phyloP scores from a whole-genome alignment of 1,140 invertebrate genomes.

The Zophobas atratus region DNA sequence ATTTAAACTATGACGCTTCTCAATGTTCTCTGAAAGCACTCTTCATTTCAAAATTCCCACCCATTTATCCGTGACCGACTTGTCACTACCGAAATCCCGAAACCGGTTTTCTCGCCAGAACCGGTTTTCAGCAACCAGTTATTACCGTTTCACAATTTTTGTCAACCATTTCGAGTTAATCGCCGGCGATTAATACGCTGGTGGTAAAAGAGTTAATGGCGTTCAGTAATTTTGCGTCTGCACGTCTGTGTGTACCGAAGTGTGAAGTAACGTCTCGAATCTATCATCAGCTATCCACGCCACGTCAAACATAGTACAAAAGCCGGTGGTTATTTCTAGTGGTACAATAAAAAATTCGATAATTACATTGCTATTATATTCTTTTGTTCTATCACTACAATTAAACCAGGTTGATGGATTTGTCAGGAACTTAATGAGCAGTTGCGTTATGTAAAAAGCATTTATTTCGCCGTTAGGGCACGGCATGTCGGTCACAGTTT shows the following conservation, averaged over 20 bases:
- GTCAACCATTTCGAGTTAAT: background rate
- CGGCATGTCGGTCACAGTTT: slow-evolving; percentile 30
- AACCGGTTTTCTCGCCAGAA: too few relatives aligned
- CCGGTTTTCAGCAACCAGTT: too few relatives aligned
- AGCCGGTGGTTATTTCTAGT: slow-evolving; percentile 36
- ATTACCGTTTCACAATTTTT: too few relatives aligned
- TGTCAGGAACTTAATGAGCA: slow-evolving; percentile 40
- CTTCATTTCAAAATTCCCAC: too few relatives aligned
- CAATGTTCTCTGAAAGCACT: too few relatives aligned
- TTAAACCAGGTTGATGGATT: slow-evolving; percentile 44
- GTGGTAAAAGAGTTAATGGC: slow-evolving; percentile 3
- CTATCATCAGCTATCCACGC: slow-evolving; percentile 41
- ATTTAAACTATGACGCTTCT: too few relatives aligned
- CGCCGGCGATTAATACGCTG: slow-evolving; percentile 2
- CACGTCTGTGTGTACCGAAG: slow-evolving; percentile 46
- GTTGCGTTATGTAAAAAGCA: slow-evolving; percentile 25
- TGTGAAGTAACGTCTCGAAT: slow-evolving; percentile 46
- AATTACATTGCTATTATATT: slow-evolving; percentile 46
- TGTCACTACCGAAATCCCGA: too few relatives aligned
- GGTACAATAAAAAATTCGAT: slow-evolving; percentile 48
- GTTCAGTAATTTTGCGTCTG: slow-evolving; percentile 30
- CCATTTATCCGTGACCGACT: too few relatives aligned
- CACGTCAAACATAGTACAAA: slow-evolving; percentile 43
- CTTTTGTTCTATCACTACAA: slow-evolving; percentile 50
- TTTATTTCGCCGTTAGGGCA: slow-evolving; percentile 40